phyloP scores from a whole-genome alignment of 2,797 vertebrate species.

The Sebastes paucispinis region DNA sequence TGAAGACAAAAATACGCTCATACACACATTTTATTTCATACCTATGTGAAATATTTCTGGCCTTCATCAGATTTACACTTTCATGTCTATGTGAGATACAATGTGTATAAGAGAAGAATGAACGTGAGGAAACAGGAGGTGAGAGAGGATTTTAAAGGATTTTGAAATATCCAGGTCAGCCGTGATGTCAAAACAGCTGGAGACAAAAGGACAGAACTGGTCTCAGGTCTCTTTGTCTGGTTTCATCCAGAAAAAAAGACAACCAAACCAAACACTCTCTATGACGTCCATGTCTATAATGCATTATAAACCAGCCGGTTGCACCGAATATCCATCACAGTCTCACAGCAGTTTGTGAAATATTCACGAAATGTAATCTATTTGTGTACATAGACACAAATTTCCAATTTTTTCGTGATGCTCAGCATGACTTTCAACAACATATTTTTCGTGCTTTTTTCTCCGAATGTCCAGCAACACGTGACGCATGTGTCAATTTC shows the following conservation, averaged over 20 bases:
- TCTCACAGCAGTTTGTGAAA: too few relatives aligned
- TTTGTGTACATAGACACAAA: too few relatives aligned
- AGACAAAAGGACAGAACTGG: background rate
- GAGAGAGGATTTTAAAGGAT: background rate
- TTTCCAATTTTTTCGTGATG: too few relatives aligned
- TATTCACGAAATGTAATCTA: too few relatives aligned
- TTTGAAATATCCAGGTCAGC: background rate
- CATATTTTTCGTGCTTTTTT: rapidly evolving
- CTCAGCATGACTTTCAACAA: too few relatives aligned
- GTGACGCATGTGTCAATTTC: rapidly evolving
- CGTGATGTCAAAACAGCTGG: background rate
- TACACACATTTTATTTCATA: background rate
- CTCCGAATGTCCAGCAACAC: too few relatives aligned
- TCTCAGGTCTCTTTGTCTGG: background rate
- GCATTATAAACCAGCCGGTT: too few relatives aligned
- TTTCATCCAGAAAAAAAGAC: too few relatives aligned
- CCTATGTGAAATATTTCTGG: background rate
- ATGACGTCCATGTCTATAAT: too few relatives aligned
- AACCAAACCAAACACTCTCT: too few relatives aligned
- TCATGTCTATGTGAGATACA: background rate
- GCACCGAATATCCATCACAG: too few relatives aligned
- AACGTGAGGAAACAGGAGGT: background rate
- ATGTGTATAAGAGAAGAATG: background rate
- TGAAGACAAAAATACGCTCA: background rate
- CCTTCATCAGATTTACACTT: background rate